These are phyloP conservation scores for Hepsetus odoe DNA, from an alignment of 2,113 vertebrate genomes.

Conservation along the genomic window DNA sequence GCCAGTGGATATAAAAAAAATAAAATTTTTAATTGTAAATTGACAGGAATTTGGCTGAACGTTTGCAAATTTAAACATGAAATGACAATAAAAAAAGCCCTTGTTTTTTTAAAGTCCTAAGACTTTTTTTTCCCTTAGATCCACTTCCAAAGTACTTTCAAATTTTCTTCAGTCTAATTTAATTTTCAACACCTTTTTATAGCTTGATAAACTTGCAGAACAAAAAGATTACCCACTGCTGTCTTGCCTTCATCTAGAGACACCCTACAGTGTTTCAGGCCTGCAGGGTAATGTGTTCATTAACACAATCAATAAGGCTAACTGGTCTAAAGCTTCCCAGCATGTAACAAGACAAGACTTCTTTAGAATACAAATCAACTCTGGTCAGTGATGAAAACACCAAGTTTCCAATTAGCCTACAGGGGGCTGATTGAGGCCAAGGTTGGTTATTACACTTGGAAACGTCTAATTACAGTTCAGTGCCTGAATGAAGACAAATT, in stretches of 20 bases:
- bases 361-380: neutral
- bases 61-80: too few species aligned
- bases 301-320: neutral
- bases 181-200: too few species aligned
- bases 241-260: neutral
- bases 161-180: neutral
- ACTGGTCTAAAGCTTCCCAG: neutral
- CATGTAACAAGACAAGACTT: neutral
- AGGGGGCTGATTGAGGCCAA: neutral
- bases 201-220: too few species aligned
- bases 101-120: too few species aligned
- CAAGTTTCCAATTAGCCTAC: neutral
- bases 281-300: neutral
- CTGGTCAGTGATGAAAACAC: neutral
- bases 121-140: neutral
- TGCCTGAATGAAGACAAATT: slow-evolving; percentile 7
- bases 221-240: neutral
- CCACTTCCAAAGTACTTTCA: neutral
- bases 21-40: too few species aligned
- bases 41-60: too few species aligned
- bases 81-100: too few species aligned
- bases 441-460: neutral
- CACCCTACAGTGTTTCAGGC: neutral
- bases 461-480: neutral
- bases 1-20: too few species aligned